Base-by-base conservation (phyloP, 2,113 vertebrate species). In the Oceanites oceanicus region DNA sequence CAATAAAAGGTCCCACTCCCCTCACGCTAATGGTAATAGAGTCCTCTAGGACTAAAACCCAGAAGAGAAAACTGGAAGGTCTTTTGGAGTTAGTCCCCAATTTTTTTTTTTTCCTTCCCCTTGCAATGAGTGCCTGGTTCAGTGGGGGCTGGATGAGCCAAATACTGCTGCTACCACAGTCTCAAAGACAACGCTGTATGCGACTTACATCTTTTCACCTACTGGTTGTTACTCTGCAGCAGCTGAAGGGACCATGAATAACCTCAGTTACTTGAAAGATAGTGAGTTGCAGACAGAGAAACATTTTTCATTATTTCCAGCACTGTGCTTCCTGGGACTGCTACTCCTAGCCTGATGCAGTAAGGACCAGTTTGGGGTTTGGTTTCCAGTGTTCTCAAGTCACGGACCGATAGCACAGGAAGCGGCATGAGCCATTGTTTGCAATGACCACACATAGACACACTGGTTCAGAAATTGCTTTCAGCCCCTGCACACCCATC, bases 361-460 rank as follows among this genome's bases (percentile, higher is more conserved):
- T 26, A 65, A 73, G 38, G 38, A 36, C 32, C 1, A 3, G 16
- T 71, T 26, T 34, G 19, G 30, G 52, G 14, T 32, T 92, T 36
- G 45, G 19, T 45, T 81, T 56, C 38, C 0, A 0, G 6, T 38
- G 9, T 26, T 84, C 22, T 20, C 6, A 11, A 18, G 29, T 45
- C n/a, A 42, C 45, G 52, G 21, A 8, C 6, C 22, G 4, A 34
- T 25, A 34, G 16, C 0, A 0, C 22, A 42, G 56, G 61, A 62
- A 42, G 40, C 20, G 23, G 52, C 0, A 0, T 6, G 3, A 82
- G 32, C 13, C 23, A 6, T 30, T 44, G 42, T 72, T 90, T 78
- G 66, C 67, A 50, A 11, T 9, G 50, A 38, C 11, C 30, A 19
- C 8, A 2, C 21, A 50, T 0, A 6, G 38, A 36, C 20, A 52